Evolutionary conservation across 1,140 invertebrate species (phyloP).

Genomic region (Drosophila kikkawai): DNA sequence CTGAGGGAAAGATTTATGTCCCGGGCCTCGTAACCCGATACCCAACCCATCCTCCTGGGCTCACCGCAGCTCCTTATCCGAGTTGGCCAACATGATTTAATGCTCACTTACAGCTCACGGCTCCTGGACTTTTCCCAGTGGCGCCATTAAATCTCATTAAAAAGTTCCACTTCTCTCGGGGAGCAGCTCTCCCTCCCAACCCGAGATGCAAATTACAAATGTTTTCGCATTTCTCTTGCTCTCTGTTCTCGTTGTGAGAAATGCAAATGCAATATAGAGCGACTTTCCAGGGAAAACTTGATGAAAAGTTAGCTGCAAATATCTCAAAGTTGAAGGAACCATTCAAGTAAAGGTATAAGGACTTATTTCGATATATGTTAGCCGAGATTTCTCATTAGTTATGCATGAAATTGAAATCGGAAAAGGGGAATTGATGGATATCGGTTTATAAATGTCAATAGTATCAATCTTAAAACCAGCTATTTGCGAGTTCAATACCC

Average conservation of each 20-base stretch:
- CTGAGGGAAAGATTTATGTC: slow-evolving; percentile 77
- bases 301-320: slow-evolving; percentile 40
- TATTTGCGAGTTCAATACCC: background rate
- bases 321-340: slow-evolving; percentile 30
- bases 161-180: slow-evolving; percentile 58
- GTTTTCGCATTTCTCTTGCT: slow-evolving; percentile 57
- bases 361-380: background rate
- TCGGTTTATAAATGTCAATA: background rate
- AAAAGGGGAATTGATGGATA: slow-evolving; percentile 7
- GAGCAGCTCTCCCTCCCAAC: background rate
- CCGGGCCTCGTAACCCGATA: slow-evolving; percentile 70
- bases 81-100: slow-evolving; percentile 70
- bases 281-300: slow-evolving; percentile 11
- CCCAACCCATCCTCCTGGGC: slow-evolving; percentile 19
- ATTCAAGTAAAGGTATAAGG: background rate
- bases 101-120: slow-evolving; percentile 67
- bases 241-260: background rate
- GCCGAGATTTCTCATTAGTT: slow-evolving; percentile 41
- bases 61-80: slow-evolving; percentile 65
- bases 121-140: slow-evolving; percentile 65
- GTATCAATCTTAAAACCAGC: slow-evolving; percentile 2
- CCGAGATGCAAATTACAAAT: slow-evolving; percentile 72
- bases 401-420: slow-evolving; percentile 66
- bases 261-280: slow-evolving; percentile 40
- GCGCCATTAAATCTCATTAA: slow-evolving; percentile 82